Evolutionary conservation across 2,797 vertebrate genomes (phyloP).

Genomic region (Thripadectes ignobilis): DNA sequence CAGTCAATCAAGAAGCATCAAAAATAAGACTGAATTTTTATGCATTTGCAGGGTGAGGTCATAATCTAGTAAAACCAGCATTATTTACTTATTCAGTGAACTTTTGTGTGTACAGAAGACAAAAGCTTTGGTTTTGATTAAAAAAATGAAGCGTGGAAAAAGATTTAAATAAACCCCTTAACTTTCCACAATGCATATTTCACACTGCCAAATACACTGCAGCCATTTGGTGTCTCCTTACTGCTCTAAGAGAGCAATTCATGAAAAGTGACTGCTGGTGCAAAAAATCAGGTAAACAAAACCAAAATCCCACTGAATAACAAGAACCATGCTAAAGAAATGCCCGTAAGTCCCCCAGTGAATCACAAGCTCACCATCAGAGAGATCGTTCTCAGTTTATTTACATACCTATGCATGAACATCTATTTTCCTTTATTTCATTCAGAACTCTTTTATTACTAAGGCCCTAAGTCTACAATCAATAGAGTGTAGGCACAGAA

Average conservation of each 20-base stretch:
- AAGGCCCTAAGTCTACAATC: background rate
- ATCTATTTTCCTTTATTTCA: background rate
- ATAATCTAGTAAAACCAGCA: background rate
- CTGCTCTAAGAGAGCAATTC: constrained; percentile 22
- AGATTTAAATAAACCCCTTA: background rate
- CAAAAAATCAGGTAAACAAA: background rate
- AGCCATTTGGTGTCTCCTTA: background rate
- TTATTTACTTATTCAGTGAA: background rate
- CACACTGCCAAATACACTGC: background rate
- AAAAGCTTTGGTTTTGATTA: background rate
- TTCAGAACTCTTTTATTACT: background rate
- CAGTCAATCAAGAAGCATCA: background rate
- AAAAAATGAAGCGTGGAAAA: background rate
- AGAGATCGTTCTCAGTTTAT: constrained; percentile 35
- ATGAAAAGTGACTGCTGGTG: background rate
- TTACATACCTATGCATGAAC: background rate
- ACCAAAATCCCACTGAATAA: background rate
- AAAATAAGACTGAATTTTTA: background rate
- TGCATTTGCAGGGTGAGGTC: background rate
- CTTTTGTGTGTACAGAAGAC: background rate
- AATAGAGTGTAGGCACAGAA: background rate
- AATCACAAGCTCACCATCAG: background rate
- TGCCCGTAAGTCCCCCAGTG: background rate
- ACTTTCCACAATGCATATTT: background rate
- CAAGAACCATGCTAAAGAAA: background rate